Base-by-base conservation (phyloP, 2,113 vertebrate species). In the Tricholaema leucomelas region DNA sequence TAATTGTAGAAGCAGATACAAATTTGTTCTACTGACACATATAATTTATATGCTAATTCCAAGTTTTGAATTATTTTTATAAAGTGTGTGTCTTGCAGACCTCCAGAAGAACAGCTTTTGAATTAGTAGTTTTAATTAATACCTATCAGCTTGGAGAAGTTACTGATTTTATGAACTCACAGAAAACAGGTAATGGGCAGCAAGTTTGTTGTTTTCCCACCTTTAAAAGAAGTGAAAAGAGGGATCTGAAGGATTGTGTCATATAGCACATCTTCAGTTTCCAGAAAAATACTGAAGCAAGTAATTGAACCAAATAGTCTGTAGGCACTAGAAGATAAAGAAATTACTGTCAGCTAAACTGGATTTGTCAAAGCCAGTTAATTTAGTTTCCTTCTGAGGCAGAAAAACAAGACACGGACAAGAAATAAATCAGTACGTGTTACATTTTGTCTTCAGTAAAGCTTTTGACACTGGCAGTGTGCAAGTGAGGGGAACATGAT, bases 311-410 rank as follows among this genome's bases (percentile, higher is more conserved):
- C 23, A 71, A 95, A 90, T 88, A 78, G 64, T 92, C 85, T 83
- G 77, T 78, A 90, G 84, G 66, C 73, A 60, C 58, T 81, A 13
- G 3, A 86, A 94, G 65, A 75, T 92, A 90, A 92, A 87, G 65
- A 58, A 93, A 86, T 92, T 93, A 90, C 77, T 72, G 83, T 81
- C 86, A 94, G 23, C 83, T 88, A 83, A 88, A 96, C 65, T 78
- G 30, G 36, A 88, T 93, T 95, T 95, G 52, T 86, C 73, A 93
- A 90, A 88, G 90, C 52, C 65, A 91, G 59, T 88, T 65, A 86
- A 71, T 91, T 88, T 88, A n/a, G 23, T 88, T 93, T 86, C 9
- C 65, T 84, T 92, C 70, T 58, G 70, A 78, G 70, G 27, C 70
- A 86, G 70, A 75, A 73, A 85, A 93, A 20, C 25, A n/a, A 15